Evolutionary conservation across 2,797 vertebrate genomes (phyloP), one percentile per base, ranked within the genome.

Genomic region (Meriones psammophilus): DNA sequence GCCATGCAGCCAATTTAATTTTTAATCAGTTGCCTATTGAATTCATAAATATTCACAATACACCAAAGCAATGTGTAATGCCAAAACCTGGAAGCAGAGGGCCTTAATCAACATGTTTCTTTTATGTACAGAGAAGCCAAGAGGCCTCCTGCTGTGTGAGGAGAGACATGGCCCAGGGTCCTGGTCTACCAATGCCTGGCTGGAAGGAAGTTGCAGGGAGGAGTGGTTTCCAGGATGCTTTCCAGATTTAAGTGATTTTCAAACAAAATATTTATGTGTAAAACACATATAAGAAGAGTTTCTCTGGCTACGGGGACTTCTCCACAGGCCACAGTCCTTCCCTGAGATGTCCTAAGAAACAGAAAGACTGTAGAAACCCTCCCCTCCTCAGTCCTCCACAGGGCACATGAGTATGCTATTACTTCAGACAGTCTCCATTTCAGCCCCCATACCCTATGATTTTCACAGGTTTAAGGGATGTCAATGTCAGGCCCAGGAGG

Each of bases 1-100:
- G 12, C 68, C 42, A 95, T 24, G 88, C 84, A 2, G 94, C 9
- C 79, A 92, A 50, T 33, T 86, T 94, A 80, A 66, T 91, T 96
- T 97, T 98, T 96, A 87, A 98, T 95, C 56, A 96, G 79, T 93
- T 54, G 18, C 33, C 71, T 92, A 83, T 33, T 98, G 90, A 97
- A 96, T 92, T 78, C 58, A 73, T 66, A 95, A 58, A 60, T 95
- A 97, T 78, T 96, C 30, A 94, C 95, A 95, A 88, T 5, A 30
- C n/a, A 95, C 74, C 56, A 96, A 94, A 94, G 50, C 50, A 81
- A 88, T 39, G 87, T n/a, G 28, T 62, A 94, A 93, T 76, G 46
- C 54, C 95, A 89, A 88, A 33, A 36, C 60, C 87, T 92, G 64
- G 69, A 96, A 89, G 30, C 22, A 74, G 54, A 93, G 54, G 88